Conservation (phyloP, 2,113 vertebrate genomes). For the Paratilapia polleni region DNA sequence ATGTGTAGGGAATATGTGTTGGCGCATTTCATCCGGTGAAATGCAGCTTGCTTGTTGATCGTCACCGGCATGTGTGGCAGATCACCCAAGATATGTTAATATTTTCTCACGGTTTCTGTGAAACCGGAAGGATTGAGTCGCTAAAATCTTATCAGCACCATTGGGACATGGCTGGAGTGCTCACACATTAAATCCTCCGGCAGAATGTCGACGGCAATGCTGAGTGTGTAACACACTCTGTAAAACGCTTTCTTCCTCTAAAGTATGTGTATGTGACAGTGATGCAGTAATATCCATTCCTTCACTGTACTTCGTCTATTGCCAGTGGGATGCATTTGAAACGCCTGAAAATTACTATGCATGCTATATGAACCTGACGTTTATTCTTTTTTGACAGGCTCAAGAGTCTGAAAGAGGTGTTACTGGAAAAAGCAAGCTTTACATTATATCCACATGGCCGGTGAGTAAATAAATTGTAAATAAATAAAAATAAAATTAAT, state of each 20-base stretch:
- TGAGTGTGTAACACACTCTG: not conserved
- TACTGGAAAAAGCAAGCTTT: not conserved
- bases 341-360: not conserved
- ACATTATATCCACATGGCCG: constrained; percentile 67
- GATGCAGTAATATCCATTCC: not conserved
- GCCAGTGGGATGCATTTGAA: not conserved
- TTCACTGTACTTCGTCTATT: not conserved
- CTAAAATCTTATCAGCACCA: constrained; percentile 23
- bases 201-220: not conserved
- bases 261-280: not conserved
- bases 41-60: not conserved
- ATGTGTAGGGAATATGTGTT: not conserved
- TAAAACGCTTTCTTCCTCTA: not conserved
- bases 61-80: not conserved
- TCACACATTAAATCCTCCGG: constrained; percentile 39
- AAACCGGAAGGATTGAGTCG: constrained; percentile 25
- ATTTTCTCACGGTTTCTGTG: not conserved
- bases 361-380: not conserved
- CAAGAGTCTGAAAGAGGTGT: constrained; percentile 12
- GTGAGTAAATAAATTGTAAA: constrained; percentile 46
- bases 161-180: constrained; percentile 10
- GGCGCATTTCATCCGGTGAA: not conserved
- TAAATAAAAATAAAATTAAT: not conserved
- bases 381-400: constrained; percentile 16
- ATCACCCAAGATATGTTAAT: not conserved